Evolutionary conservation across 1,140 invertebrate genomes (phyloP), one percentile per base, ranked within the genome.

Genomic region (Panulirus ornatus): DNA sequence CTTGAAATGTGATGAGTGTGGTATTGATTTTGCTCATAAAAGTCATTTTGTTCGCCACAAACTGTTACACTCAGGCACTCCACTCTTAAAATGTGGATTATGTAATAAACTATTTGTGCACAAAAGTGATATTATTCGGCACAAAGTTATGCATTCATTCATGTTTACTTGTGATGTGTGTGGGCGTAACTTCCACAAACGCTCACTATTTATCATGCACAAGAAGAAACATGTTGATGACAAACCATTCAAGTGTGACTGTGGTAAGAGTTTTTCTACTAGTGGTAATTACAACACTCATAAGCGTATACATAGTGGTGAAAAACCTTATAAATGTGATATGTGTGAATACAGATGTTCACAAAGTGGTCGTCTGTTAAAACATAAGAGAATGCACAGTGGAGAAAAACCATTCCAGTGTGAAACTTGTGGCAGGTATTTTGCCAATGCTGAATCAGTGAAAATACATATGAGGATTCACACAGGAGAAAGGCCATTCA

Each of bases 111-210:
- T 94, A 0, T 95, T 95, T 79, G 90, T 92, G 30, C 91, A 90
- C 73, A 92, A 92, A 71, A 92, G 91, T 79, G 91, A 92, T 63
- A 92, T 92, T 30, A 92, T 92, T 34, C 89, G 91, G 9, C 91
- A 92, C 71, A 92, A 92, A 70, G 91, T 92, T 14, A 92, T 92
- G 91, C 91, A 92, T 75, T 92, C 91, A 22, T 92, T 92, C 71
- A 92, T 92, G 1, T 99, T 98, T 93, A 97, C 98, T 16, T 99
- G 99, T 95, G 98, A 99, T 94, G 97, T 99, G 90, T 99, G 99
- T 94, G 97, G 98, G 93, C 99, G 99, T 95, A 97, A 97, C 71
- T 92, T 92, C 81, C 91, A 92, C 42, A 91, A 92, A 38, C 86
- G 91, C 27, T 88, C 91, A 40, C 76, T 92, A 5, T 92, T 91